Evolutionary conservation across 2,113 vertebrate genomes (phyloP).

Genomic region (Stigmatopora argus): DNA sequence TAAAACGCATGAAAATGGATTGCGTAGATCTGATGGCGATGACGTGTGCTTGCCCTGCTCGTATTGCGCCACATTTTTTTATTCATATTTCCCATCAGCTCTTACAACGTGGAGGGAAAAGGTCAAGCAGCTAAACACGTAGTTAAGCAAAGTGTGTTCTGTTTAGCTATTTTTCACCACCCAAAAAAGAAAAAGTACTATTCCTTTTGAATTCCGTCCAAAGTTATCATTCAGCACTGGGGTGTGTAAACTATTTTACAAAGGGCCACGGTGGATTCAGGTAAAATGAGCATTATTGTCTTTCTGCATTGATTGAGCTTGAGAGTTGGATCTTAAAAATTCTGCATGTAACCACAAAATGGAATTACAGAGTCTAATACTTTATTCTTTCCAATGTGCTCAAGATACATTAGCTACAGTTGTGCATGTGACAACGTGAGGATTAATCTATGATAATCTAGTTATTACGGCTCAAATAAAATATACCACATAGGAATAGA

Average conservation of each 20-base stretch:
- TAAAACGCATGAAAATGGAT: neutral
- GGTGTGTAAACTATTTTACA: too few species aligned
- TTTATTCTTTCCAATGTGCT: neutral
- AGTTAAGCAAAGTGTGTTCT: neutral
- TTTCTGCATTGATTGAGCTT: neutral
- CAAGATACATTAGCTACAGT: neutral
- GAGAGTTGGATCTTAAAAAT: neutral
- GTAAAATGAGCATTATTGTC: neutral
- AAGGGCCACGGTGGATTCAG: too few species aligned
- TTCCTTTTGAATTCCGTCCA: neutral
- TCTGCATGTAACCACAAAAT: neutral
- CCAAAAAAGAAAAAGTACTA: neutral
- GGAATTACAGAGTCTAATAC: neutral
- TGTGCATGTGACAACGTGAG: neutral
- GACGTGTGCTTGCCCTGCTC: neutral
- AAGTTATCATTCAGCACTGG: neutral
- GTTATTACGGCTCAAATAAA: neutral
- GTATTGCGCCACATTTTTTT: neutral
- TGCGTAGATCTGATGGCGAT: neutral
- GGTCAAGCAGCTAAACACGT: neutral
- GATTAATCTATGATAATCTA: neutral
- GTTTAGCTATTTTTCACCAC: neutral
- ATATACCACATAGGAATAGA: neutral
- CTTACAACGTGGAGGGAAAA: neutral
- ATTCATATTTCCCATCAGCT: constrained; percentile 1